Conservation (phyloP, 2,797 vertebrate genomes). For the Propithecus perrieri region DNA sequence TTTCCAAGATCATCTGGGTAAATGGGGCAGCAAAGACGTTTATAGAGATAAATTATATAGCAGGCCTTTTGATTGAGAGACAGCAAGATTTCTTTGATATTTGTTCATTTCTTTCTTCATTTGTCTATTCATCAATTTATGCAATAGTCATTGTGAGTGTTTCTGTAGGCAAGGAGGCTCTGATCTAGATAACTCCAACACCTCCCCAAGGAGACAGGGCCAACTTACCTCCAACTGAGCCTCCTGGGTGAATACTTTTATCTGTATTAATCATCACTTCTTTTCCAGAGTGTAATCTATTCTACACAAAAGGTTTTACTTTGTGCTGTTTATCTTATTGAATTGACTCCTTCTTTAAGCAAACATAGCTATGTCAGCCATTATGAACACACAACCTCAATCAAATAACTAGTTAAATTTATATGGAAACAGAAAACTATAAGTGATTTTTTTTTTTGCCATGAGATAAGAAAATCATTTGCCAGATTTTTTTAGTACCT, state of each 20-base stretch:
- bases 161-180: neutral
- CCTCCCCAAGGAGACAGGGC: neutral
- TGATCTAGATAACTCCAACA: neutral
- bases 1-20: neutral
- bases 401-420: neutral
- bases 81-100: neutral
- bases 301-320: neutral
- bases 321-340: neutral
- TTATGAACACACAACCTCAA: neutral
- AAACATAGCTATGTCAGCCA: neutral
- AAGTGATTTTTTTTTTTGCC: neutral
- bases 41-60: neutral
- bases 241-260: neutral
- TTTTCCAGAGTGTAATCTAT: neutral
- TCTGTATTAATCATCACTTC: neutral
- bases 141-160: neutral
- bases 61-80: neutral
- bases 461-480: constrained; percentile 11
- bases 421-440: neutral
- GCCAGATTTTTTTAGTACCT: neutral
- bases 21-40: constrained; percentile 6
- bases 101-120: neutral
- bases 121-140: neutral
- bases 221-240: neutral
- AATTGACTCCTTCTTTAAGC: neutral